Base-by-base conservation (phyloP, 2,888 invertebrate species). In the Schrankia costaestrigalis region DNA sequence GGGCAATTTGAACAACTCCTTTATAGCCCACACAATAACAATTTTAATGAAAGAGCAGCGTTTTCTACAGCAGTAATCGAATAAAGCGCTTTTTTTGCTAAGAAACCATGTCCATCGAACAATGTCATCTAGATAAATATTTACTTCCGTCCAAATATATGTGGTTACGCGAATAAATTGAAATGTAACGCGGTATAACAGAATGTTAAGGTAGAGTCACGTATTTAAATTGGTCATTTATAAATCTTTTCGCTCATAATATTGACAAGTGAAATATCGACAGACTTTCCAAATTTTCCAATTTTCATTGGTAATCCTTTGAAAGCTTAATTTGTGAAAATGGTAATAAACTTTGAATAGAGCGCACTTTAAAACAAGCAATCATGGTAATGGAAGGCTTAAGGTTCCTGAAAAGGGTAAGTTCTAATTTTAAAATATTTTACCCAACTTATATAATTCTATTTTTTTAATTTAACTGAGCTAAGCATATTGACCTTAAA, bases 111-210 rank as follows among this genome's bases (percentile, higher is more conserved):
- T 11, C 3, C 9, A 3, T 21, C 35, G 24, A 24, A 36, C 18
- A 41, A 31, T 46, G 46, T 48, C 63, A 66, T 65, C 68, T 59
- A 55, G 59, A 53, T 67, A 69, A 76, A 75, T 74, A 71, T 71
- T 72, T 67, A 62, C 66, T 49, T 63, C 37, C 48, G 58, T 45
- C 54, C 56, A n/a, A 49, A 59, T 44, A 63, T 63, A 56, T 41
- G 34, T 56, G 61, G 47, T 42, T 47, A 74, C 18, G 35, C 75
- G 60, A 40, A 48, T 32, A 63, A 66, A 63, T 52, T 50, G 29
- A 62, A 53, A 51, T n/a, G n/a, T n/a, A n/a, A n/a, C n/a, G n/a
- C n/a, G n/a, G n/a, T n/a, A n/a, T n/a, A n/a, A n/a, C n/a, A n/a
- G n/a, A n/a, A 3, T 5, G 14, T 12, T 5, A 0, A 7, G n/a